A percentile compares a stretch with the other conserved stretches of the same genome.
These are phyloP conservation scores for Magallana angulata DNA, from an alignment of 1,140 invertebrate genomes.

Conservation along the genomic window DNA sequence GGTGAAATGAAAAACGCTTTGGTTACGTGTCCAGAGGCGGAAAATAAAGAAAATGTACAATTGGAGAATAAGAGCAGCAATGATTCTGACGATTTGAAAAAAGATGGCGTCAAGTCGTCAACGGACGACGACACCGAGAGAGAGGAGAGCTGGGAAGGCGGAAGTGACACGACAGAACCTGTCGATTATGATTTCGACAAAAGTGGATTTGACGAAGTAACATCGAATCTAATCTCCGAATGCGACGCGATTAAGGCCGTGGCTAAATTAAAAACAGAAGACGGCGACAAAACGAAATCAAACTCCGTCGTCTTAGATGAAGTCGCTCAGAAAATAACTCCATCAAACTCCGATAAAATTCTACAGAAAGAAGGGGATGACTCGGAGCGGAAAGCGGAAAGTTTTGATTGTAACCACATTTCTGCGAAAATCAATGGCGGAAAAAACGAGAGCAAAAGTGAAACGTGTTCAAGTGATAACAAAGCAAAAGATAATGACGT, in stretches of 20 bases:
- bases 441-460: conserved; percentile 33
- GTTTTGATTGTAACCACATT: conserved; percentile 38
- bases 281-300: conserved; percentile 14
- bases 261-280: conserved; percentile 33
- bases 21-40: not conserved
- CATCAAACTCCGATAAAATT: conserved; percentile 34
- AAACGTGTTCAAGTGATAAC: conserved; percentile 37
- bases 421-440: conserved; percentile 22
- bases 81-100: conserved; percentile 14
- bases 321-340: conserved; percentile 33
- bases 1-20: not conserved
- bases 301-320: conserved; percentile 25
- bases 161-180: conserved; percentile 32
- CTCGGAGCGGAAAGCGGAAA: conserved; percentile 31
- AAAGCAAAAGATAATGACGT: conserved; percentile 25
- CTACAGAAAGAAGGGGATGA: conserved; percentile 33
- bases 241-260: conserved; percentile 28
- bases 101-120: not conserved
- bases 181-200: conserved; percentile 40
- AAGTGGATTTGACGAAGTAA: conserved; percentile 20
- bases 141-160: conserved; percentile 38
- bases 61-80: not conserved
- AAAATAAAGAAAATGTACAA: conserved; percentile 32
- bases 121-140: not conserved
- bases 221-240: conserved; percentile 26